A percentile compares a stretch with the other conserved stretches of the same genome.
Conservation (phyloP, 2,888 invertebrate species). For the Drosophila mercatorum region DNA sequence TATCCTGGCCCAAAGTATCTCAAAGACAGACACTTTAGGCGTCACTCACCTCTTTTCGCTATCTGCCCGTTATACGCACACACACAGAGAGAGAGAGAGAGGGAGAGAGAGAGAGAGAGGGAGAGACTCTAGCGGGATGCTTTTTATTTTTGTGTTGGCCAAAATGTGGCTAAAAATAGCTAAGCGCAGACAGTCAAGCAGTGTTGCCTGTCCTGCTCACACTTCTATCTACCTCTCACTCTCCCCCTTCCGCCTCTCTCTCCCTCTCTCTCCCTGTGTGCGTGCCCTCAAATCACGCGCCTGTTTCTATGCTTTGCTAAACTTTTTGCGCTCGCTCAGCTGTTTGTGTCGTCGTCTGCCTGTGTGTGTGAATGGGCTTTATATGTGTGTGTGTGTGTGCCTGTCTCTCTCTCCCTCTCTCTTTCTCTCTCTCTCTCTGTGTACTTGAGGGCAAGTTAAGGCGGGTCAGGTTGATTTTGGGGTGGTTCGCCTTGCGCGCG, state of each 20-base stretch:
- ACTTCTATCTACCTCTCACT: neutral
- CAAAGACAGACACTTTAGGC: slow-evolving; percentile 60
- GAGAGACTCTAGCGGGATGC: neutral
- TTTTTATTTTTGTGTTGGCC: slow-evolving; percentile 44
- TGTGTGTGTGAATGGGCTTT: slow-evolving; percentile 19
- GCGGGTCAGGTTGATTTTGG: slow-evolving; percentile 76
- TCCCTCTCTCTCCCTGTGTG: slow-evolving; percentile 12
- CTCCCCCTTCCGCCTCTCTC: neutral
- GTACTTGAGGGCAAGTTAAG: slow-evolving; percentile 66
- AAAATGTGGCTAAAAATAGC: slow-evolving; percentile 62
- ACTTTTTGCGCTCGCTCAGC: slow-evolving; percentile 62
- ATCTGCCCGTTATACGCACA: slow-evolving; percentile 18
- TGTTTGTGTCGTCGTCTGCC: slow-evolving; percentile 37
- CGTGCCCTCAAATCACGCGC: slow-evolving; percentile 70
- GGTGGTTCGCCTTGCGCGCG: slow-evolving; percentile 34
- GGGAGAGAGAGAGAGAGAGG: no score
- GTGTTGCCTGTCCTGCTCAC: slow-evolving; percentile 32
- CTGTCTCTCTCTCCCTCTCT: slow-evolving; percentile 38
- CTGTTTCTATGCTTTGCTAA: slow-evolving; percentile 73
- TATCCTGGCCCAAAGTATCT: slow-evolving; percentile 33
- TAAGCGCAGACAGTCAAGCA: slow-evolving; percentile 56
- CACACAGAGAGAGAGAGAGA: neutral
- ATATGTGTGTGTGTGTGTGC: slow-evolving; percentile 22
- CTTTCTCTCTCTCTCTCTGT: slow-evolving; percentile 21
- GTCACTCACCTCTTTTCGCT: slow-evolving; percentile 52